Evolutionary conservation across 2,113 vertebrate species (phyloP).

Genomic region (Papio anubis): DNA sequence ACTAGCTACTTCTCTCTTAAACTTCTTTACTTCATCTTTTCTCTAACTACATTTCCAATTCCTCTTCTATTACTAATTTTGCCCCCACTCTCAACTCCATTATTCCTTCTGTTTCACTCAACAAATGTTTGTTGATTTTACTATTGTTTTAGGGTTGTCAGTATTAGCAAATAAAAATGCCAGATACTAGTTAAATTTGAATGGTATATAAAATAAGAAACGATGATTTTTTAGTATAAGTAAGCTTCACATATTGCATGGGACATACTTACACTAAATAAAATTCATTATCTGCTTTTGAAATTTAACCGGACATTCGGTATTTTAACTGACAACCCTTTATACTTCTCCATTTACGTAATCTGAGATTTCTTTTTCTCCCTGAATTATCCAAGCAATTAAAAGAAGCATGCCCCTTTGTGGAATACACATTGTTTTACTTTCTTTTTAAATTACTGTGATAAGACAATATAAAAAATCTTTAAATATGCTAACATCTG

Average conservation of each 20-base stretch:
- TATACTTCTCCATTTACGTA: not conserved
- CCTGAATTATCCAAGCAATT: constrained; percentile 5
- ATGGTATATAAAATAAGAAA: not conserved
- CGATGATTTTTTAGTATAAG: not conserved
- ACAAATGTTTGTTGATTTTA: not conserved
- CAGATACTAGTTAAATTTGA: not conserved
- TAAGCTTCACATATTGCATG: not conserved
- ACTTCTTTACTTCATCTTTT: not conserved
- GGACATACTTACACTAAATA: not conserved
- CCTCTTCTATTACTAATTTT: not conserved
- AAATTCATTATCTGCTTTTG: not conserved
- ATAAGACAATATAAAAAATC: constrained; percentile 18
- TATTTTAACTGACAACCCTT: not conserved
- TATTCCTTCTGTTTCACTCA: not conserved
- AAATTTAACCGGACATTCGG: not conserved
- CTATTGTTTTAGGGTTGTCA: not conserved
- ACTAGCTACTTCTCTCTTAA: not conserved
- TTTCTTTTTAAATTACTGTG: constrained; percentile 45
- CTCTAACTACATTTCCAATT: not conserved
- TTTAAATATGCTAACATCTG: constrained; percentile 50
- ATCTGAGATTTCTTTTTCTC: not conserved
- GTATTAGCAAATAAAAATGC: not conserved
- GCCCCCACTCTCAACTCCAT: not conserved
- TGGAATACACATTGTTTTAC: not conserved
- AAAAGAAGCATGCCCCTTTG: not conserved